Evolutionary conservation across 2,113 vertebrate genomes (phyloP), one percentile per base, ranked within the genome.

Genomic region (Nycticryphes semicollaris): DNA sequence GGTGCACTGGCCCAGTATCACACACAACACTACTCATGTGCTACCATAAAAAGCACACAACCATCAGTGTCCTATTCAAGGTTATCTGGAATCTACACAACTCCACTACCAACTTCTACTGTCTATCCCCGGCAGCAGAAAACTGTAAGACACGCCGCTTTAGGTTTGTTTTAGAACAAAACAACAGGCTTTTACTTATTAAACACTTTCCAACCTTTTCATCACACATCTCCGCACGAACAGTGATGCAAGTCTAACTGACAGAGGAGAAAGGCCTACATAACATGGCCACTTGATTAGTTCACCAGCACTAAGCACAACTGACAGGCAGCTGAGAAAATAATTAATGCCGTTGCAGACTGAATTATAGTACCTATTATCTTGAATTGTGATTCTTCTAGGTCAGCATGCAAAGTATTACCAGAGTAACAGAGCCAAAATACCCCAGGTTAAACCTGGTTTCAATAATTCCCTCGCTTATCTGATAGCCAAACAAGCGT

Each of bases 361-460:
- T 67, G 68, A 93, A 93, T 95, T 92, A 86, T 30, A 88, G 72
- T n/a, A 91, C 18, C 24, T 81, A 66, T 88, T 87, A 87, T 48
- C 35, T 48, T 28, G 35, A 43, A 84, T n/a, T 47, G 20, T 2
- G 8, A 39, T 48, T 80, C 50, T 60, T 80, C 60, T 43, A 84
- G 51, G 63, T 80, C 54, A 91, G 82, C 60, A 63, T 12, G 13
- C 37, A 92, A 78, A 78, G 59, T 48, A 63, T 39, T 47, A 82
- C 31, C 25, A 67, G 37, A 91, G 51, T 15, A 90, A 76, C 17
- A 87, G 10, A 93, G n/a, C 41, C 95, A 54, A 15, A 93, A 59
- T 22, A 78, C 3, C 12, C 7, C 13, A 45, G 23, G n/a, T 95
- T 70, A 83, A 47, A 89, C 53, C 23, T 10, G 10, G 82, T 86